Conservation (phyloP, 2,797 vertebrate species). For the Paedocypris micromegethes region DNA sequence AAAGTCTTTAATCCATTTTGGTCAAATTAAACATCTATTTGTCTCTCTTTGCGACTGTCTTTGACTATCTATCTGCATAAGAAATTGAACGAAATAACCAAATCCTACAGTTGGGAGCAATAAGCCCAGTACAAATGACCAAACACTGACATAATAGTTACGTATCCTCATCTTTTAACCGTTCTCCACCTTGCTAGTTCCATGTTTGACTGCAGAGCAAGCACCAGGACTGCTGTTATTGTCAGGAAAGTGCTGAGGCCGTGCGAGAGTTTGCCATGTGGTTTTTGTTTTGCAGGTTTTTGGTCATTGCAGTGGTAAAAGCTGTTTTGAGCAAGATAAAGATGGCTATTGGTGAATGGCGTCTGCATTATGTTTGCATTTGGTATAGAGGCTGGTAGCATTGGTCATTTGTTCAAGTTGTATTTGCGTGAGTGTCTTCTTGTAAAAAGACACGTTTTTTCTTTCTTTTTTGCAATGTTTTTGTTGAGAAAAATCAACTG, state of each 20-base stretch:
- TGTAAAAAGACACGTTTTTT: neutral
- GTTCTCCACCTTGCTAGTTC: neutral
- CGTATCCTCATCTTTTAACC: neutral
- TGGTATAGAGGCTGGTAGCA: neutral
- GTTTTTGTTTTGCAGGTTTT: slow-evolving; percentile 60
- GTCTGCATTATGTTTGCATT: neutral
- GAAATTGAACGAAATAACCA: too few relatives aligned
- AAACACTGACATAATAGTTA: too few relatives aligned
- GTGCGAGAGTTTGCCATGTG: slow-evolving; percentile 46
- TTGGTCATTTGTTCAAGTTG: slow-evolving; percentile 7
- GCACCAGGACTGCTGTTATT: slow-evolving; percentile 39
- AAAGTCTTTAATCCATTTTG: too few relatives aligned
- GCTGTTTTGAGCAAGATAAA: slow-evolving; percentile 33
- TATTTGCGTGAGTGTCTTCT: slow-evolving; percentile 6
- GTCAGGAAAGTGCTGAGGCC: slow-evolving; percentile 53
- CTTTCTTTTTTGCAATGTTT: too few relatives aligned
- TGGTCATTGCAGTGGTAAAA: slow-evolving; percentile 58
- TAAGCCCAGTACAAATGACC: too few relatives aligned
- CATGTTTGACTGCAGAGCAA: neutral
- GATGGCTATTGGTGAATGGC: slow-evolving; percentile 5
- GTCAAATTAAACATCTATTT: too few relatives aligned
- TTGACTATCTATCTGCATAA: too few relatives aligned
- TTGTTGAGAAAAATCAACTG: too few relatives aligned
- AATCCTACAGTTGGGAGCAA: too few relatives aligned
- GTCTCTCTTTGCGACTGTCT: too few relatives aligned